Conservation (phyloP, 2,888 invertebrate species). For the Caenorhabditis macrosperma region DNA sequence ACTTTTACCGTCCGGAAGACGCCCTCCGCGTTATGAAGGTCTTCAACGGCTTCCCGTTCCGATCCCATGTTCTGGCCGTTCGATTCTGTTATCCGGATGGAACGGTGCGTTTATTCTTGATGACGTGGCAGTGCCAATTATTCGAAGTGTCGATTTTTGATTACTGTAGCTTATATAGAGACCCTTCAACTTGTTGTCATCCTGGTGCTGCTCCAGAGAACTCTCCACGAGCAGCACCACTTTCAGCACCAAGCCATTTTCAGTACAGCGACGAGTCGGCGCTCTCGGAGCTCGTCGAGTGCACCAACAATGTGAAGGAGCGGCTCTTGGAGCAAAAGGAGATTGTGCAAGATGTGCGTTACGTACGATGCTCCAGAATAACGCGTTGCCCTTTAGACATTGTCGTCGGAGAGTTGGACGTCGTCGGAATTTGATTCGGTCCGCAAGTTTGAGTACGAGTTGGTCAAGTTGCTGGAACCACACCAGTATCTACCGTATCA, state of each 20-base stretch:
- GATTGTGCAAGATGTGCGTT: conserved; percentile 39
- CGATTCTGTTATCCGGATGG: conserved; percentile 60
- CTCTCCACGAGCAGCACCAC: too few relatives aligned
- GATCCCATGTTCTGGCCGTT: conserved; percentile 41
- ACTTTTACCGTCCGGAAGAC: conserved; percentile 62
- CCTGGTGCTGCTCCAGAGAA: too few relatives aligned
- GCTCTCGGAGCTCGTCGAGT: conserved; percentile 42
- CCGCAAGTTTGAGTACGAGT: conserved; percentile 35
- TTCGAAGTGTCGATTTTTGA: too few relatives aligned
- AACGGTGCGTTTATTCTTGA: conserved; percentile 25
- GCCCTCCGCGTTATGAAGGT: conserved; percentile 49
- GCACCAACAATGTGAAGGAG: conserved; percentile 29
- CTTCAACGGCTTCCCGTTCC: conserved; percentile 54
- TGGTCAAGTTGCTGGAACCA: conserved; percentile 18
- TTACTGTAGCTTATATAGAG: too few relatives aligned
- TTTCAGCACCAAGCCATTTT: too few relatives aligned
- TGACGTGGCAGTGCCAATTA: not conserved
- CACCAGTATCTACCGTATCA: conserved; percentile 45
- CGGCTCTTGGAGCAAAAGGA: conserved; percentile 18
- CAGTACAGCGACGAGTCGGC: conserved; percentile 57
- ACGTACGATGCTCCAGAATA: not conserved
- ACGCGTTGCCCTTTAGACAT: conserved; percentile 21
- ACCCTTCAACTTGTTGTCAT: too few relatives aligned
- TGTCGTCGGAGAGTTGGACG: conserved; percentile 30
- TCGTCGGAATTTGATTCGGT: conserved; percentile 25